Conservation (phyloP, 2,888 invertebrate species). For the Meliscaeva auricollis region DNA sequence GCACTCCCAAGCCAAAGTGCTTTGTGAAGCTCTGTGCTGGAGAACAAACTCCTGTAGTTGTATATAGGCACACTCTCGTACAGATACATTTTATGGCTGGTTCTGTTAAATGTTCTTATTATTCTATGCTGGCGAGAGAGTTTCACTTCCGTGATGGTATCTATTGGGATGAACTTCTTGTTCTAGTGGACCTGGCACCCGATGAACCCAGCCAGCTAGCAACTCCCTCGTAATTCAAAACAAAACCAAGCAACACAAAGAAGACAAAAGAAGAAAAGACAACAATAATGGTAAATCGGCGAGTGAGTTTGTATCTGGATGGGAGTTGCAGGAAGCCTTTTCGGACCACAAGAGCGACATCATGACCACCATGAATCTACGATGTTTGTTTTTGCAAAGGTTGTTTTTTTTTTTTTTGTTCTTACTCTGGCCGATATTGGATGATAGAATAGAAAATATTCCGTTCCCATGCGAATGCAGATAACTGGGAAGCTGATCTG, state of each 20-base stretch:
- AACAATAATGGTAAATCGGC: conserved; percentile 72
- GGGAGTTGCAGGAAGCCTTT: conserved; percentile 44
- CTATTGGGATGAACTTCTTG: conserved; percentile 46
- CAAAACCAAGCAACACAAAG: conserved; percentile 42
- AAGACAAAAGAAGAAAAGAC: conserved; percentile 69
- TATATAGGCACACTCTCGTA: background rate
- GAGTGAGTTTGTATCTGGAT: conserved; percentile 6
- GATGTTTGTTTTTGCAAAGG: conserved; percentile 14
- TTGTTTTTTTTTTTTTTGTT: background rate
- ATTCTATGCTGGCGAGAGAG: conserved; percentile 61
- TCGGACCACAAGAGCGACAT: conserved; percentile 57
- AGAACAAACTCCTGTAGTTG: conserved; percentile 1
- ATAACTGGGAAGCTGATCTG: conserved; percentile 36
- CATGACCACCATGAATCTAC: conserved; percentile 66
- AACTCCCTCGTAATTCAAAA: conserved; percentile 75
- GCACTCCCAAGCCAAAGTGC: conserved; percentile 47
- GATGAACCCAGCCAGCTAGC: conserved; percentile 61
- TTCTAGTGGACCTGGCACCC: conserved; percentile 44
- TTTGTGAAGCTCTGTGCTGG: conserved; percentile 14
- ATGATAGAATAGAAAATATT: conserved; percentile 1
- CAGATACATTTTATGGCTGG: conserved; percentile 66
- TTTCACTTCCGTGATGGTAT: conserved; percentile 76
- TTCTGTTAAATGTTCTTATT: conserved; percentile 76
- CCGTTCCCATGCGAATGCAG: conserved; percentile 38
- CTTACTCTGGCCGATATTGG: background rate